Base-by-base conservation (phyloP, 2,888 invertebrate genomes). In the Cosmopolites sordidus region DNA sequence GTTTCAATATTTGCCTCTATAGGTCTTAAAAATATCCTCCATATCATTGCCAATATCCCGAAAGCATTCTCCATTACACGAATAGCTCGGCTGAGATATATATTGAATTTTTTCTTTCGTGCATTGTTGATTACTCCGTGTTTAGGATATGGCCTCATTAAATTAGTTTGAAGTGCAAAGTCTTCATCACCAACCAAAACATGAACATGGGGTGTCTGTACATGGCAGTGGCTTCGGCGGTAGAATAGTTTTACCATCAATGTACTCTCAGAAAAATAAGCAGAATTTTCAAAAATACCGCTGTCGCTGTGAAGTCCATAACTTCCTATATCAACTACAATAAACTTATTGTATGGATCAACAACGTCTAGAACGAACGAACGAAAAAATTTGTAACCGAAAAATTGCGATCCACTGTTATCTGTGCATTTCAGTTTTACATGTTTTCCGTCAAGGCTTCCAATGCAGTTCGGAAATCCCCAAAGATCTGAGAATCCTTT, bases 371-470 rank as follows among this genome's bases (percentile, higher is more conserved):
- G 48, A 33, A 57, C 48, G 9, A 55, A 51, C 1, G 43, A 43
- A 39, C 46, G 46, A 40, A 46, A 51, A 18, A 46, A 38, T 37
- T 51, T 37, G 30, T 54, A 54, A 30, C 47, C 45, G 33, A 42
- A 53, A 45, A 43, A 39, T 33, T 33, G 38, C 41, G 51, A 44
- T 16, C 54, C 54, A 38, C 29, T 44, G 11, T 54, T 50, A 38
- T 43, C 22, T 42, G 57, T 53, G 37, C 49, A 56, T 39, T 56
- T 56, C n/a, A 57, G 43, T 3, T 43, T 47, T 38, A 54, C 27
- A 40, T 57, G 57, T 44, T 57, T 54, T 11, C 57, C 47, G 42
- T 54, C 48, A 11, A 57, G 45, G 43, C 50, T 51, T 5, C 47
- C 51, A 44, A 43, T 47, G 38, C 51, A 55, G 30, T 55, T 51